Evolutionary conservation across 1,140 invertebrate genomes (phyloP).

Genomic region (Sesamia nonagrioides): DNA sequence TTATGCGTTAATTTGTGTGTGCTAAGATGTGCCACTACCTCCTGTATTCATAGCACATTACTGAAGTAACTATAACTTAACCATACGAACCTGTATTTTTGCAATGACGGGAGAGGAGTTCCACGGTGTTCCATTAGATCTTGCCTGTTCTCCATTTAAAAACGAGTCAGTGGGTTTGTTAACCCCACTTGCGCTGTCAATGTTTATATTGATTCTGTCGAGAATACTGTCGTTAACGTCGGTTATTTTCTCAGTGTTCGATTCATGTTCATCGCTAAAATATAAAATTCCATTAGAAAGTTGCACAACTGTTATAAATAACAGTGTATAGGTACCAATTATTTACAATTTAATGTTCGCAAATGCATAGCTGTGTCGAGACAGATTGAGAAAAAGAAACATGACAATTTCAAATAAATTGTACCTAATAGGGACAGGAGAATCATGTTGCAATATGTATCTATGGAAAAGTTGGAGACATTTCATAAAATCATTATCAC

Average conservation of each 20-base stretch:
- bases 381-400: not conserved
- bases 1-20: too few species aligned
- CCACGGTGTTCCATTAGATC: constrained; percentile 50
- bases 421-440: too few species aligned
- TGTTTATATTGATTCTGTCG: constrained; percentile 71
- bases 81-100: constrained; percentile 66
- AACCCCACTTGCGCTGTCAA: constrained; percentile 62
- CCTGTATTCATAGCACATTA: too few species aligned
- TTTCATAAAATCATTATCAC: too few species aligned
- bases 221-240: constrained; percentile 71
- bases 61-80: not conserved
- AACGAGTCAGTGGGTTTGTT: constrained; percentile 52
- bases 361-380: too few species aligned
- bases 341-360: not conserved
- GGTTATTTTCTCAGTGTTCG: constrained; percentile 69
- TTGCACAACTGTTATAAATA: too few species aligned
- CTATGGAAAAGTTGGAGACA: too few species aligned
- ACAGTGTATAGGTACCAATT: too few species aligned
- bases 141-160: not conserved
- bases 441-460: too few species aligned
- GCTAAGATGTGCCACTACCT: too few species aligned
- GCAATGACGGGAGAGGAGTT: constrained; percentile 65
- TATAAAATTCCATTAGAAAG: constrained; percentile 16
- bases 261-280: constrained; percentile 67
- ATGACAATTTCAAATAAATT: not conserved